Evolutionary conservation across 2,797 vertebrate species (phyloP).

Genomic region (Spinus olivaceus): DNA sequence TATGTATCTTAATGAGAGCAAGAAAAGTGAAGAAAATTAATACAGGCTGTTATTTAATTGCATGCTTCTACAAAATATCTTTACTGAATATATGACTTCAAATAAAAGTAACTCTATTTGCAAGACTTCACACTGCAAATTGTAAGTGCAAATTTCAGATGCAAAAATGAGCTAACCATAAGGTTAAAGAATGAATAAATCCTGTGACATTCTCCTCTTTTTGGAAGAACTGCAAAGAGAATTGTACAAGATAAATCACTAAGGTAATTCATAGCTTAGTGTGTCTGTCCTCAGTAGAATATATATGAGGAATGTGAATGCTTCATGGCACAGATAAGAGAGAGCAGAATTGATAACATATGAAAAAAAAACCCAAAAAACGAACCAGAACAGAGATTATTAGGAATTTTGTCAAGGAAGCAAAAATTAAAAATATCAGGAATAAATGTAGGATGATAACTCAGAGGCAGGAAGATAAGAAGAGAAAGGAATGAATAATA

Average conservation of each 20-base stretch:
- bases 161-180: neutral
- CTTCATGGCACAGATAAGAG: neutral
- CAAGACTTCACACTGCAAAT: neutral
- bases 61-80: neutral
- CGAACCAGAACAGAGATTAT: neutral
- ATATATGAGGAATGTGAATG: neutral
- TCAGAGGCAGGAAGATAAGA: neutral
- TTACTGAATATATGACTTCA: neutral
- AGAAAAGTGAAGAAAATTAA: neutral
- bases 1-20: slow-evolving; percentile 61
- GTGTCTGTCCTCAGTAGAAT: neutral
- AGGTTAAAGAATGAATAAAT: neutral
- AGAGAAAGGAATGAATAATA: neutral
- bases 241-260: neutral
- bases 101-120: neutral
- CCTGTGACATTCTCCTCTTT: neutral
- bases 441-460: neutral
- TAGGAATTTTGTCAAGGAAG: neutral
- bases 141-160: neutral
- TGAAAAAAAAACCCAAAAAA: neutral
- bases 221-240: neutral
- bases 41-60: neutral
- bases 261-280: neutral
- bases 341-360: neutral
- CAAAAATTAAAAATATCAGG: neutral